Percentiles rank a stretch among this genome's conserved stretches.
Conservation (phyloP, 2,113 vertebrate species). For the Ailuropoda melanoleuca region DNA sequence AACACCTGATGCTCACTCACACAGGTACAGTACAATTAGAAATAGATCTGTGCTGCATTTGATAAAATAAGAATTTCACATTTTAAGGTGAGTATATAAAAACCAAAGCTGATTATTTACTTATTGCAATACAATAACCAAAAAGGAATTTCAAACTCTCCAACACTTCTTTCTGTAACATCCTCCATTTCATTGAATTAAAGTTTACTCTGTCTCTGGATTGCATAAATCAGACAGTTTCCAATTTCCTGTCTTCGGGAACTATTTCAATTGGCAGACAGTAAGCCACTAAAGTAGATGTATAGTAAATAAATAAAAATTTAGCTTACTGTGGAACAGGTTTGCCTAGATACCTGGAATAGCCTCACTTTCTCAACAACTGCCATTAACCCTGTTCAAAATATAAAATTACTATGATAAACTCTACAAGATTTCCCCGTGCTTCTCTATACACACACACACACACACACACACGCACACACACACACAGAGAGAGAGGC, state of each 20-base stretch:
- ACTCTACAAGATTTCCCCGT: neutral
- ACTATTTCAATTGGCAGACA: neutral
- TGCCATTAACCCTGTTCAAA: neutral
- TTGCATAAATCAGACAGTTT: neutral
- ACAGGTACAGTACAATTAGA: neutral
- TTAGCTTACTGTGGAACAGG: neutral
- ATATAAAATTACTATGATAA: neutral
- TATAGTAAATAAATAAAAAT: slow-evolving; percentile 6
- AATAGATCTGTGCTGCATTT: neutral
- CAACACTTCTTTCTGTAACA: neutral
- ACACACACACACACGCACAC: neutral
- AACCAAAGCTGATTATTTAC: neutral
- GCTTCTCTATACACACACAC: neutral
- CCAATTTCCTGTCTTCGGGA: neutral
- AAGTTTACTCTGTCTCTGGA: neutral
- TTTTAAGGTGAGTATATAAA: neutral
- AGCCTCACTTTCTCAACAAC: neutral
- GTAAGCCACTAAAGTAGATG: neutral
- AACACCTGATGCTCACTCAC: neutral
- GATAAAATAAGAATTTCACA: neutral
- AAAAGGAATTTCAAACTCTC: neutral
- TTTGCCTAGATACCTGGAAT: neutral
- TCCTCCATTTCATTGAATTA: neutral
- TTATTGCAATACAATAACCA: neutral
- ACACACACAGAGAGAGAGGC: too few relatives aligned